Percentiles rank a stretch among this genome's conserved stretches.
Evolutionary conservation across 2,888 invertebrate species (phyloP).

Genomic region (Lamproptera curius): DNA sequence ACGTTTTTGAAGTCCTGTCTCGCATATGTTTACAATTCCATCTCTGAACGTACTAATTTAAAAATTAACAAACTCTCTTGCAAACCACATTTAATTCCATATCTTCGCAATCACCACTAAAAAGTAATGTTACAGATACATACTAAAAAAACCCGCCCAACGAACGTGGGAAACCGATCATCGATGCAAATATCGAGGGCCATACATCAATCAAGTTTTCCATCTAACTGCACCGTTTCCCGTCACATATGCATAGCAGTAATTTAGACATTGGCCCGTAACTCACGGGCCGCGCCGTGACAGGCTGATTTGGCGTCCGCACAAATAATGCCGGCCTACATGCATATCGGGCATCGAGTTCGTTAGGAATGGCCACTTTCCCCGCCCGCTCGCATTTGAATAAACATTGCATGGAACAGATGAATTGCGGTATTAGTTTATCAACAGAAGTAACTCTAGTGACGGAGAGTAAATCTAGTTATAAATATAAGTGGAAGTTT

Average conservation of each 20-base stretch:
- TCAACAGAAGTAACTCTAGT: too few relatives aligned
- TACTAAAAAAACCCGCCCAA: slow-evolving; percentile 14
- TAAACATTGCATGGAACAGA: neutral
- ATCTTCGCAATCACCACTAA: too few relatives aligned
- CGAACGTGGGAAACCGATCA: slow-evolving; percentile 5
- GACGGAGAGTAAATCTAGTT: too few relatives aligned
- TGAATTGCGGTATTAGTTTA: too few relatives aligned
- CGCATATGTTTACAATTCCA: too few relatives aligned
- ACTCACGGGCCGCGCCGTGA: slow-evolving; percentile 55
- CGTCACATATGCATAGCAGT: slow-evolving; percentile 70
- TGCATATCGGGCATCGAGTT: slow-evolving; percentile 23
- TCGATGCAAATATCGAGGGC: slow-evolving; percentile 29
- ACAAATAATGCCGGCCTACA: slow-evolving; percentile 52
- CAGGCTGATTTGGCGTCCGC: slow-evolving; percentile 56
- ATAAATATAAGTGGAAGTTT: too few relatives aligned
- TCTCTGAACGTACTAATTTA: too few relatives aligned
- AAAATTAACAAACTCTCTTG: too few relatives aligned
- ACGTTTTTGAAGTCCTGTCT: too few relatives aligned
- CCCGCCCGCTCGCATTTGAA: neutral
- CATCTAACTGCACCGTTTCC: slow-evolving; percentile 62
- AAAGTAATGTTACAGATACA: slow-evolving; percentile 14
- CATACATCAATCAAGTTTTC: slow-evolving; percentile 36
- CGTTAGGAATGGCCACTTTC: slow-evolving; percentile 19
- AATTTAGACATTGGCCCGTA: slow-evolving; percentile 64
- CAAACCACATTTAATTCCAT: too few relatives aligned